These are phyloP conservation scores for Drosophila nigrodunni DNA, from an alignment of 1,140 invertebrate genomes.

Conservation along the genomic window DNA sequence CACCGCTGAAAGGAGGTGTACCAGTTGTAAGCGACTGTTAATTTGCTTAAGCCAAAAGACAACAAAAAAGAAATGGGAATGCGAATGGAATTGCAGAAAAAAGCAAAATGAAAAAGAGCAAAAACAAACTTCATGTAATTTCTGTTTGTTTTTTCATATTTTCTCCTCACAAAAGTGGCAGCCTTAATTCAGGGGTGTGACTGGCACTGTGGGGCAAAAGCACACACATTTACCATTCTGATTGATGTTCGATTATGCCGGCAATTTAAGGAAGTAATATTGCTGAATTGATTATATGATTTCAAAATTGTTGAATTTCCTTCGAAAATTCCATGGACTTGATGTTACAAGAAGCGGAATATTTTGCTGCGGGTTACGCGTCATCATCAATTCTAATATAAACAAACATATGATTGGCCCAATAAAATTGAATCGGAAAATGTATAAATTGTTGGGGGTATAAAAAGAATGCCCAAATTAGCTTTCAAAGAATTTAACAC, in stretches of 20 bases:
- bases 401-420: constrained; percentile 69
- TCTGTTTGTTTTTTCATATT: constrained; percentile 41
- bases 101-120: not conserved
- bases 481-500: constrained; percentile 45
- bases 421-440: constrained; percentile 51
- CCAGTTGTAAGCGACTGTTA: constrained; percentile 76
- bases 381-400: constrained; percentile 51
- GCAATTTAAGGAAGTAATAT: constrained; percentile 14
- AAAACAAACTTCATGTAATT: constrained; percentile 29
- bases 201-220: constrained; percentile 48
- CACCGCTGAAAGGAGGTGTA: constrained; percentile 73
- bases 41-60: constrained; percentile 55
- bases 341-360: constrained; percentile 21
- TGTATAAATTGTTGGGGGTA: constrained; percentile 38
- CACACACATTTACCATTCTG: constrained; percentile 19
- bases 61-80: constrained; percentile 8
- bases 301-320: constrained; percentile 23
- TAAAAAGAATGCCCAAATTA: constrained; percentile 33
- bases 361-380: constrained; percentile 56
- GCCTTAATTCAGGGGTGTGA: constrained; percentile 75
- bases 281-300: constrained; percentile 29
- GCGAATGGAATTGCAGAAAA: constrained; percentile 3
- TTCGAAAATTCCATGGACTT: not conserved
- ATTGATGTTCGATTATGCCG: constrained; percentile 46
- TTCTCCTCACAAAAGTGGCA: constrained; percentile 67